Evolutionary conservation across 2,113 vertebrate species (phyloP).

Genomic region (Ptilonorhynchus violaceus): DNA sequence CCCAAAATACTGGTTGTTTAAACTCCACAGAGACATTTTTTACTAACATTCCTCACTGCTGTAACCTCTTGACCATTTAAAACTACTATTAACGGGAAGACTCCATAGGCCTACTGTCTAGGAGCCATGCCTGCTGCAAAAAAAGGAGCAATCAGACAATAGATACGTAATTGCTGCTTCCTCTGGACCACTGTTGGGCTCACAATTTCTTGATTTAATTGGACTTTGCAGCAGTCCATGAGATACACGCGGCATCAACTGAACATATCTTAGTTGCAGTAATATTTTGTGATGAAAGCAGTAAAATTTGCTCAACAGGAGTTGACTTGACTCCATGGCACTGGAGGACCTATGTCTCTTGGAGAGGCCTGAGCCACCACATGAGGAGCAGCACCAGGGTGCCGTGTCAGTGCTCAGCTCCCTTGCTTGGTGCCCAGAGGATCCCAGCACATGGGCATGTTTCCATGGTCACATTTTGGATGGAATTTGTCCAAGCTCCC

Average conservation of each 20-base stretch:
- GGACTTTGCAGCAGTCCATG: background rate
- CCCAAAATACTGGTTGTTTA: constrained; percentile 53
- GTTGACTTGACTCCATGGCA: background rate
- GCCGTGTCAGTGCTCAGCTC: background rate
- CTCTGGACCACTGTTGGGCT: background rate
- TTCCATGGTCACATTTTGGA: background rate
- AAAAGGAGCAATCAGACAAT: background rate
- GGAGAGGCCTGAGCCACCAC: background rate
- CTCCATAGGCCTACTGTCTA: constrained; percentile 19
- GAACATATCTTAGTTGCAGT: background rate
- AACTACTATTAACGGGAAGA: constrained; percentile 41
- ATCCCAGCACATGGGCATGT: background rate
- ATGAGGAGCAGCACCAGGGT: background rate
- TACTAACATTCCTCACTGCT: constrained; percentile 30
- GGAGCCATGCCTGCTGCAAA: constrained; percentile 1
- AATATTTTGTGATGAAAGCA: background rate
- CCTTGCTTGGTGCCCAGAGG: background rate
- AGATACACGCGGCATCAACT: background rate
- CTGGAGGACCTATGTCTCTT: background rate
- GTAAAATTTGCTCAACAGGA: background rate
- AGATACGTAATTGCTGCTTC: background rate
- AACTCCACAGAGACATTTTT: constrained; percentile 58
- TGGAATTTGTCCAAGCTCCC: background rate
- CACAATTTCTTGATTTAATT: background rate
- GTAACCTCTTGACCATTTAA: constrained; percentile 45